Percentiles rank a stretch among this genome's conserved stretches.
phyloP scores from a whole-genome alignment of 2,888 invertebrate species.

The Pachliopta kotzebuea region DNA sequence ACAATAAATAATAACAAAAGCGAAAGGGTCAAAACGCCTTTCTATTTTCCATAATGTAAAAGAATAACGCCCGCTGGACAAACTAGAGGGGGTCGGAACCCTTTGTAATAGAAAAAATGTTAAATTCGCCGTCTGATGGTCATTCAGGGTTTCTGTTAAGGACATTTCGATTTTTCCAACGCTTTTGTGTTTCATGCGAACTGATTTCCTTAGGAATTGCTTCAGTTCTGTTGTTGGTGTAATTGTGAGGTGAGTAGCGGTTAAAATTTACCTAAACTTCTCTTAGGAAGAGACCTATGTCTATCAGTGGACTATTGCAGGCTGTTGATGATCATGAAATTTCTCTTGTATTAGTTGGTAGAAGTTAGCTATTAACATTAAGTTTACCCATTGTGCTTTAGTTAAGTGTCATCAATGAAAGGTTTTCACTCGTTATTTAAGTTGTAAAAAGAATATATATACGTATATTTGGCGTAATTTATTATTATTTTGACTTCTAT shows the following conservation, averaged over 20 bases:
- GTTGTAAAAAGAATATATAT: no score
- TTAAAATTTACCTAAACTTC: not conserved
- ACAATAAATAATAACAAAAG: conserved; percentile 65
- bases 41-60: conserved; percentile 60
- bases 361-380: no score
- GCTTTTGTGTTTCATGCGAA: conserved; percentile 69
- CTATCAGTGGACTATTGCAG: no score
- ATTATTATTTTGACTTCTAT: no score
- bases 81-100: conserved; percentile 54
- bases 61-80: conserved; percentile 59
- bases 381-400: no score
- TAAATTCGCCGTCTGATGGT: conserved; percentile 66
- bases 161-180: conserved; percentile 69
- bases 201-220: conserved; percentile 61
- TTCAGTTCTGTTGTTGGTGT: conserved; percentile 1
- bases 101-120: conserved; percentile 47
- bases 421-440: no score
- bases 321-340: no score
- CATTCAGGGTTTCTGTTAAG: conserved; percentile 66
- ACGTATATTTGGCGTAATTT: no score
- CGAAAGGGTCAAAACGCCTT: conserved; percentile 64
- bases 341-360: no score
- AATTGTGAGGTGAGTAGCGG: conserved; percentile 14
- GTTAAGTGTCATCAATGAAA: no score
- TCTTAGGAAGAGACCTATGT: no score